Base-by-base conservation (phyloP, 1,140 invertebrate genomes). In the Trichonephila clavipes region DNA sequence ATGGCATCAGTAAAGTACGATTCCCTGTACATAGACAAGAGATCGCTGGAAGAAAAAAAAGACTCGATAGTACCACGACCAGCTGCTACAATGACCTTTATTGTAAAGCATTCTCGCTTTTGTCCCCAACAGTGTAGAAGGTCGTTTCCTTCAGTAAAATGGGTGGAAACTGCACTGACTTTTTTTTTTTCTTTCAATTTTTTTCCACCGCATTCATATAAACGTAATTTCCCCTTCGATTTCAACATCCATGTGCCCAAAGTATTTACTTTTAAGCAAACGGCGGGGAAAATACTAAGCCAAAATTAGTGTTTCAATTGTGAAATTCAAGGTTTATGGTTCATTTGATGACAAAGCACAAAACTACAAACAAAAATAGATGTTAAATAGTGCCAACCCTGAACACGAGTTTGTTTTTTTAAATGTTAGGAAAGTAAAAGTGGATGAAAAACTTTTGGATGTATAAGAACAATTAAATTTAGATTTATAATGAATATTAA, bases 41-140 rank as follows among this genome's bases (percentile, higher is more conserved):
- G n/a, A 69, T 69, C 66, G 21, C 66, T 34, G 72, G 24, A 77
- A 77, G 40, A 28, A 7, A 24, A 72, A n/a, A 72, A 12, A 18
- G 24, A 69, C 24, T 8, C 12, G 21, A 16, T 77, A 6, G 34
- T 34, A 34, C 64, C 18, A n/a, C 64, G 61, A 72, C 87, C 87
- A 88, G 62, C 87, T 88, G 87, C 87, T 69, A 40, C 87, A 69
- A 88, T 88, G 64, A 88, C 87, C 87, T 88, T 28, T 88, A n/a
- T 88, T 69, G 62, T 88, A 51, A 16, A 40, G 28, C 28, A 77
- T 77, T 62, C 58, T 62, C 85, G 85, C 85, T 61, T 62, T 34
- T 24, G n/a, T 10, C 18, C n/a, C 59, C 85, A n/a, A 28, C 59
- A 16, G 85, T 6, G 85, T 64, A 64, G 59, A 87, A 87, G 85